Base-by-base conservation (phyloP, 2,888 invertebrate genomes). In the Trachelus stipa region DNA sequence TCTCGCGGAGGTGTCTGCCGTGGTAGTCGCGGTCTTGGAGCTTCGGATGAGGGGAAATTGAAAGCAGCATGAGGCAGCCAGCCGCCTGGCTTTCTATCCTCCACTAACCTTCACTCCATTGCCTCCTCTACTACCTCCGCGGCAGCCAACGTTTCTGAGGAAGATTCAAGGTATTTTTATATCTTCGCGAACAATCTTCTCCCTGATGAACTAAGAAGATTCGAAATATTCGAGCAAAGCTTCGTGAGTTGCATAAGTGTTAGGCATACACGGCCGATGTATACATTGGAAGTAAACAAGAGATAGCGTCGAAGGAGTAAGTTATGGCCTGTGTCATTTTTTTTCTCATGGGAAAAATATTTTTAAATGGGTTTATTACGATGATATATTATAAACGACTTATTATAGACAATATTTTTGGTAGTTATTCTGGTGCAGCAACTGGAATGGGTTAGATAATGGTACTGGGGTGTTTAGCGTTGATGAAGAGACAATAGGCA, bases 91-190 rank as follows among this genome's bases (percentile, higher is more conserved):
- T 76, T 74, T 56, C 81, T 79, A 69, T 75, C 84, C 82, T 76
- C 78, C 76, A 80, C 84, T 76, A 79, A 79, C 82, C 73, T 79
- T 78, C 80, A 69, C 79, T 80, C 77, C 74, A 56, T 77, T 73
- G 69, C 69, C 71, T 31, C 34, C 73, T 68, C 68, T 74, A 69
- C 73, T 34, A 69, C 34, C 77, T 76, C 34, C 71, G 71, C 35
- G 35, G 71, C 37, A 69, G 37, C 68, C 56, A 74, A 73, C 71
- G 71, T 33, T 73, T 68, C 37, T 69, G 34, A 75, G 79, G 77
- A 80, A 79, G 78, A 84, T 84, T 76, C 77, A 76, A 73, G 80
- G 73, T 85, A 83, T 85, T 86, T 85, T 86, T 83, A 77, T 81
- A 81, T 76, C 69, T 75, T 73, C 76, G 40, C 40, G 33, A 75